Conservation (phyloP, 2,113 vertebrate species). For the Otocyon megalotis region DNA sequence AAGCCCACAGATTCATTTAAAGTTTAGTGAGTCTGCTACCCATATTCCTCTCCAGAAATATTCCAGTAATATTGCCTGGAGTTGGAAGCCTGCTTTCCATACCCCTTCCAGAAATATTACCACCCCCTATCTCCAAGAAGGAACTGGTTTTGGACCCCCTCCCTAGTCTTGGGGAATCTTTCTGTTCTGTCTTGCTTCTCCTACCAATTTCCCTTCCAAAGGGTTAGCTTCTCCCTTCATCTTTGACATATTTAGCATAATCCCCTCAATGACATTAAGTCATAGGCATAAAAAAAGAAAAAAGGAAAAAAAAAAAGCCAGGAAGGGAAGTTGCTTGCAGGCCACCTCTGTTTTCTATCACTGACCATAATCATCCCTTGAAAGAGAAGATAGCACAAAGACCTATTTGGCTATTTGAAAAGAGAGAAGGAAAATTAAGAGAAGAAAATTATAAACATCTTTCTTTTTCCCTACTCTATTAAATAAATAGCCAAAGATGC, state of each 20-base stretch:
- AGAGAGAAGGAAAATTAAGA: neutral
- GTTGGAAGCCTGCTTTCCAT: neutral
- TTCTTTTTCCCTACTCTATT: conserved; percentile 21
- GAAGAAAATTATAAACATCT: neutral
- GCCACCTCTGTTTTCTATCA: neutral
- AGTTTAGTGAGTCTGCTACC: neutral
- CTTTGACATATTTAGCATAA: neutral
- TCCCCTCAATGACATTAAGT: neutral
- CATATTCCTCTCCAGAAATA: neutral
- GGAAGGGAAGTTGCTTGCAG: neutral
- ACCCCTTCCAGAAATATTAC: neutral
- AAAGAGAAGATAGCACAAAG: neutral
- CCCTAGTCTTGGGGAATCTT: neutral
- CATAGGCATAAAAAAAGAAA: neutral
- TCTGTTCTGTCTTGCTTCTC: neutral
- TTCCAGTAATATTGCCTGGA: neutral
- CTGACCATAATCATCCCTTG: neutral
- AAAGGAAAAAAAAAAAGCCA: neutral
- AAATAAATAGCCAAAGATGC: neutral
- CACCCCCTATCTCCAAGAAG: neutral
- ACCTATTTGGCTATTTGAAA: neutral
- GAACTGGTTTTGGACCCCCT: neutral
- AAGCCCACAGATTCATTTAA: neutral
- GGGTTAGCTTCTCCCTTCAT: neutral
- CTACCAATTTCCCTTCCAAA: neutral